Evolutionary conservation across 2,888 invertebrate genomes (phyloP).

Genomic region (Pelosia muscerda): DNA sequence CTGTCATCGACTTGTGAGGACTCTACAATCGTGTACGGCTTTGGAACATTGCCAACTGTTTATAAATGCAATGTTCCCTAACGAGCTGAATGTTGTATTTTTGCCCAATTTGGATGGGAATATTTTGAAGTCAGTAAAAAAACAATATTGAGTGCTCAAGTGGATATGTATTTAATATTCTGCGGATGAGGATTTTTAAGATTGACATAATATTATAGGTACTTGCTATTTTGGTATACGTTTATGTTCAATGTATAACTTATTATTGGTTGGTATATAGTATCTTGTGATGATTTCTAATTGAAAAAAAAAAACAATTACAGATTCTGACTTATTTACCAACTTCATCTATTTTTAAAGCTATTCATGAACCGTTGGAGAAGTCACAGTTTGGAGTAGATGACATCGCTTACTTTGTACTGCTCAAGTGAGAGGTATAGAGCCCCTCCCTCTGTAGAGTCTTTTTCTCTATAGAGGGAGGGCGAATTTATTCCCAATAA

Average conservation of each 20-base stretch:
- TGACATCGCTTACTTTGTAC: not conserved
- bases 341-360: no score
- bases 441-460: no score
- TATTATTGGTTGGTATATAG: not conserved
- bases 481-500: no score
- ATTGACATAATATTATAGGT: not conserved
- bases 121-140: not conserved
- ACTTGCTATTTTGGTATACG: no score
- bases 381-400: not conserved
- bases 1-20: conserved; percentile 67
- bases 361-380: no score
- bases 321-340: no score
- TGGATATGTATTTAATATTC: not conserved
- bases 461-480: no score
- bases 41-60: conserved; percentile 77
- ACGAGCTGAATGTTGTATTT: conserved; percentile 63
- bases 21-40: conserved; percentile 71
- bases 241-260: not conserved
- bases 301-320: no score
- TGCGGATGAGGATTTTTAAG: not conserved
- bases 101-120: conserved; percentile 16
- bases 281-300: no score
- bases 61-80: conserved; percentile 77
- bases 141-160: not conserved
- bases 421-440: no score